A percentile compares a stretch with the other conserved stretches of the same genome.
phyloP scores from a whole-genome alignment of 2,113 vertebrate genomes.

The Collichthys lucidus region DNA sequence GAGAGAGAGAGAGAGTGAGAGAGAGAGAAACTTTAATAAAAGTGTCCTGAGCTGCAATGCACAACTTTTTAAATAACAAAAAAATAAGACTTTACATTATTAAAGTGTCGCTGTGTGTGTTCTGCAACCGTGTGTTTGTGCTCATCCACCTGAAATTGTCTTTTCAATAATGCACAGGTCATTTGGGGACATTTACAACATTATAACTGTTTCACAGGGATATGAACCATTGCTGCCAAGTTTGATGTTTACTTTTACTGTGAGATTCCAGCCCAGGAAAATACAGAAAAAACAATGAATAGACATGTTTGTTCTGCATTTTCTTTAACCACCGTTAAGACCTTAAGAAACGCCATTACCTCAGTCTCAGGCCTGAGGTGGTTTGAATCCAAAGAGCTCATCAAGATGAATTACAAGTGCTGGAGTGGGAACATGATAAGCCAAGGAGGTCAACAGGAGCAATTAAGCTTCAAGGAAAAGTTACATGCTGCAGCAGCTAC shows the following conservation, averaged over 20 bases:
- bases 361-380: not conserved
- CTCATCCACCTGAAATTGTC: not conserved
- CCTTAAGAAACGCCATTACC: too few species aligned
- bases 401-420: constrained; percentile 29
- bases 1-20: not conserved
- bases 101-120: not conserved
- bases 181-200: not conserved
- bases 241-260: not conserved
- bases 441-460: not conserved
- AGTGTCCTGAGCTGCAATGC: not conserved
- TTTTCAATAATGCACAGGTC: not conserved
- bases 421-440: constrained; percentile 1
- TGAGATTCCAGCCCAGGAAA: not conserved
- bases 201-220: not conserved
- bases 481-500: not conserved
- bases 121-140: not conserved
- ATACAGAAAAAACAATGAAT: not conserved
- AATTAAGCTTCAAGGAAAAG: constrained; percentile 22
- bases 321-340: not conserved
- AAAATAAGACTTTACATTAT: not conserved
- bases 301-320: not conserved
- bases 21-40: constrained; percentile 11
- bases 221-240: not conserved
- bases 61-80: constrained; percentile 8
- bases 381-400: not conserved